Evolutionary conservation across 2,888 invertebrate species (phyloP), one percentile per base, ranked within the genome.

Genomic region (Polietes domitor): DNA sequence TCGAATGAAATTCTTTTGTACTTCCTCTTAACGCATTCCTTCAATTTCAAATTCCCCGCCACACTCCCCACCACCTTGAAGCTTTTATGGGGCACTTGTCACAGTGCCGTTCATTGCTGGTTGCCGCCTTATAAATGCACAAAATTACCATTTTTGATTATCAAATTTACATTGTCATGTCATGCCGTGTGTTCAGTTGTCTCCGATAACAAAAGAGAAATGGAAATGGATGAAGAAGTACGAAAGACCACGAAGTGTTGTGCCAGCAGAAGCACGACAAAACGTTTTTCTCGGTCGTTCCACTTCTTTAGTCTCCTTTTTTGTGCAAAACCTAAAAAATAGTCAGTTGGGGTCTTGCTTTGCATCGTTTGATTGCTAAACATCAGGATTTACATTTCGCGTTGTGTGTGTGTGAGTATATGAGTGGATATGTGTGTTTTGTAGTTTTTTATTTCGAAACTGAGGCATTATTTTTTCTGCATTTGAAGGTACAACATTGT

Each of bases 111-210:
- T 68, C 24, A n/a, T 21, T 43, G 15, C 68, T 68, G 41, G 24
- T 41, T 68, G 6, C 41, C 68, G 24, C 43, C 41, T 72, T 26
- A 58, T 58, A 74, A 74, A 63, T 32, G n/a, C 28, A 41, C 17
- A 63, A 63, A 76, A 76, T 76, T 76, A 76, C 65, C 76, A 76
- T 77, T 77, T 55, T 70, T 77, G 77, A 77, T 77, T 77, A 77
- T 71, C 50, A 77, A 71, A 70, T 77, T 71, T 77, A 71, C 70
- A 70, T 71, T 77, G 37, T 43, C 58, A 68, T 43, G 19, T 63
- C 55, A 15, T 6, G 47, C n/a, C 47, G n/a, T 61, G 43, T 43
- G 28, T 43, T 61, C 15, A 17, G 47, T 12, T 26, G 41, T 10
- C 41, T 41, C 41, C 41, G 2, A n/a, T 6, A 47, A 47, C n/a